Evolutionary conservation across 2,113 vertebrate species (phyloP), one percentile per base, ranked within the genome.

Genomic region (Labeo rohita): DNA sequence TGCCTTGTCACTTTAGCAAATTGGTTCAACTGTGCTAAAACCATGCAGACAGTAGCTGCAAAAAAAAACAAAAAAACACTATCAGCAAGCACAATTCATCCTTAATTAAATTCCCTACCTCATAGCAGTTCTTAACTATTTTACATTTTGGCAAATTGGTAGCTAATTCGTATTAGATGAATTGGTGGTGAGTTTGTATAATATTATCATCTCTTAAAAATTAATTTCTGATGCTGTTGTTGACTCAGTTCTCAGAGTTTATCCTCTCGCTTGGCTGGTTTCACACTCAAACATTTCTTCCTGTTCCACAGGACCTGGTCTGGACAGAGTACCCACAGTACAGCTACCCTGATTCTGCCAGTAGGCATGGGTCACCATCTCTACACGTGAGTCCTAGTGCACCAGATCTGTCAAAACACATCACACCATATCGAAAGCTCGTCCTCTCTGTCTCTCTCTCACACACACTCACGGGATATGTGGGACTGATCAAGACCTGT

Each of bases 391-490:
- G 47, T 16, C 52, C 74, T 63, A 80, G 50, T 73, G 63, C 63
- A 49, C 86, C 52, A 75, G n/a, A 65, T 82, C 59, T 83, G 72
- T 87, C 86, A 87, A 39, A 76, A 77, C 23, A 52, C 80, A 78
- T 72, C 47, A 70, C 78, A 78, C 45, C 9, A 74, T 59, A 54
- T 77, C 61, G 23, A 72, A 28, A 50, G 28, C 49, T 59, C 28
- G 4, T 65, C 47, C 43, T 74, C 50, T 65, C 70, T 34, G 21
- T 52, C 15, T 50, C 23, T 50, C 28, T 70, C 77, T 66, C 66
- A 65, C n/a, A 34, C 59, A 34, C 45, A n/a, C 45, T 23, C 74
- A 49, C n/a, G 0, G 7, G 34, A 15, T 39, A 18, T 65, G 23
- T 66, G 56, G 15, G 23, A 13, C 59, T 66, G 59, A 72, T 75